Evolutionary conservation across 2,888 invertebrate species (phyloP), one percentile per base, ranked within the genome.

Genomic region (Ormia ochracea): DNA sequence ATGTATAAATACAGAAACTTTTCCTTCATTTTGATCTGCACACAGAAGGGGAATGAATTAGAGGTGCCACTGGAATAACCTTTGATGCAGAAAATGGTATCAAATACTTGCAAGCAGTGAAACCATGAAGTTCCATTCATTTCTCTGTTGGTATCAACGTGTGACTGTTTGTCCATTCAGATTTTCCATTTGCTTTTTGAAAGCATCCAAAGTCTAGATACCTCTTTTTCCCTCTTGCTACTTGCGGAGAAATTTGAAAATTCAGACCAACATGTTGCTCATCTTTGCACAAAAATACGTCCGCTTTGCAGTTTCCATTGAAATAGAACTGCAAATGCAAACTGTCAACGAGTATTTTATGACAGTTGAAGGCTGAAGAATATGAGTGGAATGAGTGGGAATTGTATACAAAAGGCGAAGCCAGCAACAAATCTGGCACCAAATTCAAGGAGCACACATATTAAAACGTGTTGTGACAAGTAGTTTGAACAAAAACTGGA

Each of bases 151-250:
- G n/a, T n/a, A n/a, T n/a, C n/a, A n/a, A n/a, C n/a, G n/a, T n/a
- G n/a, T n/a, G n/a, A n/a, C n/a, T n/a, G n/a, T n/a, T n/a, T n/a
- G n/a, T n/a, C n/a, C n/a, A n/a, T n/a, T n/a, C n/a, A n/a, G n/a
- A n/a, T n/a, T n/a, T n/a, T n/a, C n/a, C n/a, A n/a, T n/a, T 28
- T 48, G 48, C 1, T 14, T 4, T 58, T 26, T n/a, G 28, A 56
- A 65, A 65, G 19, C 63, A 63, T 63, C 65, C 73, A 65, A 73
- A 65, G 63, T 63, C 73, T 70, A 36, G 54, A 26, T 3, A 5
- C 26, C 4, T 45, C 36, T 52, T 36, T 63, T 9, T 26, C 58
- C 48, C 4, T 38, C 2, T 28, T 58, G 19, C 58, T 26, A n/a
- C 33, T 1, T 17, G 14, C 4, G n/a, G n/a, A 36, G n/a, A 36